phyloP scores from a whole-genome alignment of 2,888 invertebrate genomes.

The Stenichneumon culpator region DNA sequence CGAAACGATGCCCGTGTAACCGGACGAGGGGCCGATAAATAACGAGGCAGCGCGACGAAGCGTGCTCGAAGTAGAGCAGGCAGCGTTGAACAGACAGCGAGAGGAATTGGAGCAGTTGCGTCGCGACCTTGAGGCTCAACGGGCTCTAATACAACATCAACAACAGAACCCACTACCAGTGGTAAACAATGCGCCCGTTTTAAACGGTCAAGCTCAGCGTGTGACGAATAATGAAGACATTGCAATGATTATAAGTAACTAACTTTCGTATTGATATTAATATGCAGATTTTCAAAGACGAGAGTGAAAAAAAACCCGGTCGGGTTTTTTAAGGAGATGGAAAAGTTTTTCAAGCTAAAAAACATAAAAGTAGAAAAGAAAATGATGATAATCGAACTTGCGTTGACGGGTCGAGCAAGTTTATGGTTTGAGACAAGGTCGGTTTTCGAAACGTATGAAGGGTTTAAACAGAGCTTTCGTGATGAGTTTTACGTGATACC shows the following conservation, averaged over 20 bases:
- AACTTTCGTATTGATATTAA: slow-evolving; percentile 36
- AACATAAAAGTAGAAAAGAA: slow-evolving; percentile 29
- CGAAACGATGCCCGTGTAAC: neutral
- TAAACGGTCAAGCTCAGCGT: neutral
- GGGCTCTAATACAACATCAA: neutral
- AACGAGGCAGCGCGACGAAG: neutral
- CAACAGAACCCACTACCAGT: neutral
- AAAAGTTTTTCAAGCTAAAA: slow-evolving; percentile 39
- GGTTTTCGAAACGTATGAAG: neutral
- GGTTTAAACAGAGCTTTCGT: neutral
- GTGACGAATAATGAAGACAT: neutral
- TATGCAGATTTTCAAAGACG: slow-evolving; percentile 39
- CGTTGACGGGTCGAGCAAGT: slow-evolving; percentile 24
- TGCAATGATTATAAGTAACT: neutral
- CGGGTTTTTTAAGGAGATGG: slow-evolving; percentile 44
- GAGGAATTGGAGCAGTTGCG: neutral
- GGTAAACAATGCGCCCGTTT: neutral
- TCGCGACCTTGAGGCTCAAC: neutral
- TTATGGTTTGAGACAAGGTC: slow-evolving; percentile 26
- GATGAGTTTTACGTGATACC: slow-evolving; percentile 34
- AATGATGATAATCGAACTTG: slow-evolving; percentile 24
- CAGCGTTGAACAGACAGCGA: neutral
- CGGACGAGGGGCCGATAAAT: neutral
- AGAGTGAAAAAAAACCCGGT: slow-evolving; percentile 34
- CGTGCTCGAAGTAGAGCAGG: neutral